Evolutionary conservation across 2,113 vertebrate genomes (phyloP), one percentile per base, ranked within the genome.

Genomic region (Nannobrachium achirus): DNA sequence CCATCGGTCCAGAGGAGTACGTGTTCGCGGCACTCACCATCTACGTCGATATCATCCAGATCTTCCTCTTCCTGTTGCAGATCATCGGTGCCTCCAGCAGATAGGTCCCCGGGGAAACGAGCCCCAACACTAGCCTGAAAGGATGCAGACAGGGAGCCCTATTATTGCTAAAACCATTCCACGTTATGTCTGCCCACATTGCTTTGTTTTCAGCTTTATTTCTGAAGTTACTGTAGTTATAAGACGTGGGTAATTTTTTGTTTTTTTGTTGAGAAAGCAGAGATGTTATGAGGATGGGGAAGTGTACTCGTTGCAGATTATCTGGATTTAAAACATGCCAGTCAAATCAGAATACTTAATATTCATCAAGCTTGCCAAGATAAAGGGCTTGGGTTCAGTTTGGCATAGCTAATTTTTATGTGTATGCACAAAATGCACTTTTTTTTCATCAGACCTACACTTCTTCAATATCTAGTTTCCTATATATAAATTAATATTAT

Each of bases 31-130:
- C 98, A 1, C 92, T 99, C 64, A 93, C 94, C 69, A 93, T 99
- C 88, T 99, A 99, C 73, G 94, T 95, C 0, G 96, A 99, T 76
- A 95, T 99, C 4, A 2, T 98, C 75, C 95, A 98, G 86, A 99
- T 99, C 86, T 99, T 99, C 83, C 86, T 95, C 19, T 95, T 95
- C 86, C 86, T 99, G 63, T 87, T 99, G 84, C 96, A 98, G 79
- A 87, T 99, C 0, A 81, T 99, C 1, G 97, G 97, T 4, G 73
- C 72, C 1, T 60, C 88, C 0, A 76, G 50, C 56, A 90, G 83
- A 86, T 93, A 60, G 77, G 10, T 20, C 10, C n/a, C 25, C 16
- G 4, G 16, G 8, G 39, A 16, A 13, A 33, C 41, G 46, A 16
- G 2, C 25, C 18, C 10, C 25, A 3, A 33, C 25, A 1, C n/a